Evolutionary conservation across 2,888 invertebrate genomes (phyloP), one percentile per base, ranked within the genome.

Genomic region (Panorpa germanica): DNA sequence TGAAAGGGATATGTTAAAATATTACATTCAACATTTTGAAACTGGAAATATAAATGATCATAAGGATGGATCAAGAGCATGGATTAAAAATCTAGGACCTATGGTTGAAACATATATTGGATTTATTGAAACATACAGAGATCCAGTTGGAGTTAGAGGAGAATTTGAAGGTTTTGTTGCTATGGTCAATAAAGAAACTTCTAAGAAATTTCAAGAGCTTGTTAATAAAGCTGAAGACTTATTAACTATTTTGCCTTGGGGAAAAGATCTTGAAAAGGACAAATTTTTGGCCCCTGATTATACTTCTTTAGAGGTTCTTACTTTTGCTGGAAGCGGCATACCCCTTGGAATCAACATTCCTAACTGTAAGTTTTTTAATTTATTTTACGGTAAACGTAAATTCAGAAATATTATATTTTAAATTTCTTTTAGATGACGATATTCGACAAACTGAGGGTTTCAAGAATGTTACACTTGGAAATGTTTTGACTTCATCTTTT

Each of bases 341-440:
- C 95, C 95, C 0, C 80, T 85, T 31, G 95, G 95, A 35, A 95
- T 95, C 41, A 95, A 93, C 53, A 95, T 96, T 58, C 95, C 95
- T 16, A 95, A 95, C 52, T 96, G 86, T 86, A 55, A 63, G 75
- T 47, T 20, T 11, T 24, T 9, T n/a, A 11, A 31, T 25, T 23
- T 26, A 28, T 33, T 37, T 30, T 24, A 24, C 35, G 25, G 32
- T 16, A 23, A 14, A 25, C 29, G n/a, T 12, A 23, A 25, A 23
- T 26, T 10, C 10, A 16, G 9, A 33, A 23, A 17, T 26, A 19
- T 33, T 36, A 25, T 17, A 25, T 36, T 18, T 3, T 12, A 14
- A 4, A 25, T 25, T 27, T 29, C 16, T 49, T 49, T 32, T 45
- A 86, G 86, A 96, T 60, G 91, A 95, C 49, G 91, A 93, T 45